Conservation (phyloP, 2,113 vertebrate genomes). For the Poeciliopsis retropinna region DNA sequence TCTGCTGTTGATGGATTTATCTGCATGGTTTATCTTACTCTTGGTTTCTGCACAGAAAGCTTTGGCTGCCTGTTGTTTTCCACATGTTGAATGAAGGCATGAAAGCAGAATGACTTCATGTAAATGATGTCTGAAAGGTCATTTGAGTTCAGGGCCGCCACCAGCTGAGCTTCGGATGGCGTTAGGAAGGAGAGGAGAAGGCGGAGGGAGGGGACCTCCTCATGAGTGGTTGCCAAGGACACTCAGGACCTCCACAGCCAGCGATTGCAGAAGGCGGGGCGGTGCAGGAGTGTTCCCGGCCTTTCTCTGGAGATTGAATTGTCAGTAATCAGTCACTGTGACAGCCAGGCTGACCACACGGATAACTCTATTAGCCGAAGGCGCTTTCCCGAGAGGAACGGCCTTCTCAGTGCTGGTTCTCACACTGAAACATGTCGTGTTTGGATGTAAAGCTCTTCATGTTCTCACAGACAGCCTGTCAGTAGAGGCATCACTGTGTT, state of each 20-base stretch:
- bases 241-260: conserved; percentile 41
- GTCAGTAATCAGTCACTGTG: conserved; percentile 57
- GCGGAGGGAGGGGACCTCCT: not conserved
- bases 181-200: not conserved
- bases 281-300: conserved; percentile 37
- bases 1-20: too few relatives aligned
- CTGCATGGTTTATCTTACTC: too few relatives aligned
- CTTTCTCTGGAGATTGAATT: conserved; percentile 51
- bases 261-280: conserved; percentile 3
- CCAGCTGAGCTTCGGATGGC: conserved; percentile 40
- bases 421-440: conserved; percentile 1
- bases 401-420: conserved; percentile 32
- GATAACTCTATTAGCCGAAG: conserved; percentile 47
- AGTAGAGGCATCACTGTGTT: conserved; percentile 18
- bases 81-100: conserved; percentile 5
- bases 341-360: conserved; percentile 39
- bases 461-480: conserved; percentile 25
- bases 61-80: not conserved
- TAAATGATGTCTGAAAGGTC: conserved; percentile 57
- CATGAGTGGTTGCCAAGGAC: conserved; percentile 65
- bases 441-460: not conserved
- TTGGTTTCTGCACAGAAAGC: not conserved
- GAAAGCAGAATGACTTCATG: conserved; percentile 44
- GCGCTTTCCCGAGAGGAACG: conserved; percentile 46
- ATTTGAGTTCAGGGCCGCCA: conserved; percentile 41